Evolutionary conservation across 2,113 vertebrate species (phyloP), one percentile per base, ranked within the genome.

Genomic region (Ivindomyrus marchei): DNA sequence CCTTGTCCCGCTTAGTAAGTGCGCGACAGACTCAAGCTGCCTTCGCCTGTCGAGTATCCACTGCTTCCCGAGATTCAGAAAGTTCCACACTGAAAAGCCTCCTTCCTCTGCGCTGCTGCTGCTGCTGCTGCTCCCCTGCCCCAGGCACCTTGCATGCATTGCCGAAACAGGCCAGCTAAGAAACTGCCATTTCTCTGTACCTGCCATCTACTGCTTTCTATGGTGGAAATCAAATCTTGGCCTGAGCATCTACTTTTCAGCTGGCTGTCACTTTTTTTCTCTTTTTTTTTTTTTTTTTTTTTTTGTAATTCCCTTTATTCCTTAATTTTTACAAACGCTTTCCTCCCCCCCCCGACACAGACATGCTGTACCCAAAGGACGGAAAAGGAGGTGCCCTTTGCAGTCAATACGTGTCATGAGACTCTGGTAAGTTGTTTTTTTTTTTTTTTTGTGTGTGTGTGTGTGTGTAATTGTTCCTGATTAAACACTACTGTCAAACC

Each of bases 341-440:
- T 19, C 17, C 50, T 1, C 52, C 52, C 52, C 4, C 47, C 10
- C 52, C 50, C 4, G 1, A 4, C 92, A 93, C 91, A 96, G 96
- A 95, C 93, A 95, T 93, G 91, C 95, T 93, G 93, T 93, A 93
- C 95, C 95, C 95, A 96, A 94, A 92, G 94, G 96, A 93, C 93
- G 95, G 96, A 97, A 95, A 95, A 95, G 93, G 94, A 95, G 89
- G 93, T 96, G 93, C 93, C 93, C 96, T 96, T 96, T 97, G 94
- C 95, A 96, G 91, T 95, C 96, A 92, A 91, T 96, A 92, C 88
- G 21, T 92, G 96, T 96, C 95, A 94, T 95, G 92, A 96, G 95
- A 91, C 95, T 96, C 93, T 96, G 96, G 96, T 97, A 97, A 93
- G 94, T 91, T 77, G 91, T 86, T 90, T 91, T 91, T 92, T 93